Conservation (phyloP, 2,888 invertebrate species). For the Nemotelus pantherinus region DNA sequence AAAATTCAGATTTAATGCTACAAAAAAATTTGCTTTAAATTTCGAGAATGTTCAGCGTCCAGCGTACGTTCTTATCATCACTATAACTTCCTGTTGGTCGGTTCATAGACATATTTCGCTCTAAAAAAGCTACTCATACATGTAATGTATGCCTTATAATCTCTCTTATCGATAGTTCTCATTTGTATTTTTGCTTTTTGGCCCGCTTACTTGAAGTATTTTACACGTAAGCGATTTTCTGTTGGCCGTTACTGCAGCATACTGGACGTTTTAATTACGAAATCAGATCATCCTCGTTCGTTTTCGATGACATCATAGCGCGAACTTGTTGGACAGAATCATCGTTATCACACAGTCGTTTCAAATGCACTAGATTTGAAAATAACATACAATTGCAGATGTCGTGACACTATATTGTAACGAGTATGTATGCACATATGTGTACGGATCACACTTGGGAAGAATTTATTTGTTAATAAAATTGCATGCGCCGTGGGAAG, state of each 20-base stretch:
- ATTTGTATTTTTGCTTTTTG: conserved; percentile 2
- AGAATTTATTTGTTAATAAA: not conserved
- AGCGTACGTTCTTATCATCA: conserved; percentile 11
- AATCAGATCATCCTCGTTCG: conserved; percentile 27
- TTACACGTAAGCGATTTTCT: not conserved
- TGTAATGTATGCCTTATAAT: conserved; percentile 10
- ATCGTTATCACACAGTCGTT: not conserved
- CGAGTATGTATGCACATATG: not conserved
- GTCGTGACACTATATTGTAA: too few species aligned
- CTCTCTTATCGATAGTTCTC: conserved; percentile 36
- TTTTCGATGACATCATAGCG: conserved; percentile 36
- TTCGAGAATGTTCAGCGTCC: not conserved
- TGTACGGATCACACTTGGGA: not conserved
- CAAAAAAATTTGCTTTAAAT: too few species aligned
- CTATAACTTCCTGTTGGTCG: conserved; percentile 27
- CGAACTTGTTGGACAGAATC: conserved; percentile 7
- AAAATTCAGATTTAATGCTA: too few species aligned
- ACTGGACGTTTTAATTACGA: conserved; percentile 11
- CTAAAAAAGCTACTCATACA: conserved; percentile 5
- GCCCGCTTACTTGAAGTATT: not conserved
- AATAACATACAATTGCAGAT: not conserved
- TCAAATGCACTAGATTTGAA: not conserved
- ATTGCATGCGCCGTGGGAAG: not conserved
- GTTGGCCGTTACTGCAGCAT: not conserved
- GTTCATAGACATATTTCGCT: not conserved